These are phyloP conservation scores for Nomada fucata DNA, from an alignment of 2,888 invertebrate species.

Conservation along the genomic window DNA sequence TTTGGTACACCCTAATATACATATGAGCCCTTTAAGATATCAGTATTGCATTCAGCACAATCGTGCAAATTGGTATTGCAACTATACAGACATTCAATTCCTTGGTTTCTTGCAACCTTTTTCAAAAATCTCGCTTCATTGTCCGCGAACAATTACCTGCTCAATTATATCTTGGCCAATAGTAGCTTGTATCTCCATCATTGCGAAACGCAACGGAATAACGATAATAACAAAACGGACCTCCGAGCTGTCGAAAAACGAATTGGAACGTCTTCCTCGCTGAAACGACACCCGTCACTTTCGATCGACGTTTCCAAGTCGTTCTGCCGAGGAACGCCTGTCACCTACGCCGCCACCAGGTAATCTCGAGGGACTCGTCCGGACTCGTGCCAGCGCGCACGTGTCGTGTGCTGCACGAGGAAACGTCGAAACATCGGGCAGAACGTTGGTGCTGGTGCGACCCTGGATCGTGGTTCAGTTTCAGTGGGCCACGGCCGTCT, in stretches of 20 bases:
- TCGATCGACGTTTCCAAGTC: conserved; percentile 61
- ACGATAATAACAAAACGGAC: too few species aligned
- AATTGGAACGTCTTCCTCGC: not conserved
- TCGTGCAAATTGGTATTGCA: too few species aligned
- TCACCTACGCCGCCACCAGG: conserved; percentile 50
- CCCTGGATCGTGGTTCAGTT: conserved; percentile 59
- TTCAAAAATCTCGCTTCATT: not conserved
- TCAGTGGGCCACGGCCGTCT: conserved; percentile 74
- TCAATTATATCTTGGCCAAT: too few species aligned
- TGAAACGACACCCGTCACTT: conserved; percentile 40
- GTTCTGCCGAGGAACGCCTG: conserved; percentile 40
- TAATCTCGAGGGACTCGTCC: conserved; percentile 63
- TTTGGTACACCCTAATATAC: too few species aligned
- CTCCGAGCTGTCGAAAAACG: not conserved
- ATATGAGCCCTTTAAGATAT: too few species aligned
- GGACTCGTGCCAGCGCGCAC: conserved; percentile 13
- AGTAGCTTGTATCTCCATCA: too few species aligned
- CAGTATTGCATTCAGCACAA: too few species aligned
- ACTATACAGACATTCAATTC: too few species aligned
- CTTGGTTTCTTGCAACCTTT: too few species aligned
- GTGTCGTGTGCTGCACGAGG: conserved; percentile 27
- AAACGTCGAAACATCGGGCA: conserved; percentile 43
- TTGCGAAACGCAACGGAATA: too few species aligned
- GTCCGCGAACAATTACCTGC: too few species aligned
- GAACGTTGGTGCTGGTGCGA: conserved; percentile 35